These are phyloP conservation scores for Arbacia lixula DNA, from an alignment of 53 echinoderm and acorn worm species.

Conservation along the genomic window DNA sequence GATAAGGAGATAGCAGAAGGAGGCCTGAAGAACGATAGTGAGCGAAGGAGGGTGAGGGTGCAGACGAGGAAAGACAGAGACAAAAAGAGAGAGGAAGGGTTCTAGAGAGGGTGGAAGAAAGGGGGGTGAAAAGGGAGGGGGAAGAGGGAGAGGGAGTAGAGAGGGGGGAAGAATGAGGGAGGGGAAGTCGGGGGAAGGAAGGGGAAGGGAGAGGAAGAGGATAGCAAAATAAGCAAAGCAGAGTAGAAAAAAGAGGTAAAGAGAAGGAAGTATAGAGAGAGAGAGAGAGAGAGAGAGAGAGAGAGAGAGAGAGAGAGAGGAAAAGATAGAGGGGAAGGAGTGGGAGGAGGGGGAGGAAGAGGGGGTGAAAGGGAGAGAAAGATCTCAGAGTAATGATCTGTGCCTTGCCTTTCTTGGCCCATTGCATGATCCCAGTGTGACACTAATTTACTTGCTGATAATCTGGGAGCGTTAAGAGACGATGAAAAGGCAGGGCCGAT, in stretches of 20 bases:
- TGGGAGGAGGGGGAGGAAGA: not conserved
- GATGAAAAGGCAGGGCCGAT: conserved; percentile 21
- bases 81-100: not conserved
- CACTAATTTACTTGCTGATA: not conserved
- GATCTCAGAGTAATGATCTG: no score
- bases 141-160: not conserved
- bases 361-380: not conserved
- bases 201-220: not conserved
- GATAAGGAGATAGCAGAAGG: no score
- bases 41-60: not conserved
- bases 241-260: not conserved
- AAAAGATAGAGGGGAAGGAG: not conserved
- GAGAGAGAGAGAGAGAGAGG: not conserved
- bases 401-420: no score
- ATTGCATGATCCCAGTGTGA: not conserved
- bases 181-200: not conserved
- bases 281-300: not conserved
- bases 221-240: not conserved
- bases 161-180: not conserved
- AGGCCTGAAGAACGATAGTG: not conserved
- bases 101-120: not conserved
- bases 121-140: not conserved
- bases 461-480: not conserved
- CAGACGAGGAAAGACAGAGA: not conserved
- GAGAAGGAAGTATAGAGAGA: not conserved